Percentiles rank a stretch among this genome's conserved stretches.
Conservation (phyloP, 2,797 vertebrate genomes). For the Coregonus suidteri region DNA sequence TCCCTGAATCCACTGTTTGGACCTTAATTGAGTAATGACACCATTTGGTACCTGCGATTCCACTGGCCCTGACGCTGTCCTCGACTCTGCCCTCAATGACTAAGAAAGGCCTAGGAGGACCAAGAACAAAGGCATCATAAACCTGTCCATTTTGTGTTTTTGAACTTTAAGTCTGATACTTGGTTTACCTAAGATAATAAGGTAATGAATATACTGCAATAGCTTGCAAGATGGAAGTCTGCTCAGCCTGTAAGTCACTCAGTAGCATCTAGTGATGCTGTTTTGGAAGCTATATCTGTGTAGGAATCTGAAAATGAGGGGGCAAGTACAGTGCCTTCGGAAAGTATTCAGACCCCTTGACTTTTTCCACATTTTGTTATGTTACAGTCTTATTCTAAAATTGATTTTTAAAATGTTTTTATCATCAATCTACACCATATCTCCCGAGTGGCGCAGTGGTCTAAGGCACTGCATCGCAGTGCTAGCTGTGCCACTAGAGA, state of each 20-base stretch:
- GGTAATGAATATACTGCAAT: not conserved
- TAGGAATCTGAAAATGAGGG: conserved; percentile 1
- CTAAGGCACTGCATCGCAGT: too few species aligned
- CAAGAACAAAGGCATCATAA: not conserved
- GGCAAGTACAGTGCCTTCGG: not conserved
- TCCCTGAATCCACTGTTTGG: conserved; percentile 78
- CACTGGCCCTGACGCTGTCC: conserved; percentile 73
- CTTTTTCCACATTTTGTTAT: too few species aligned
- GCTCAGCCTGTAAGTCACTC: not conserved
- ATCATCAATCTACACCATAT: too few species aligned
- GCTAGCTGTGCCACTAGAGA: too few species aligned
- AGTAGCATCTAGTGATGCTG: conserved; percentile 24
- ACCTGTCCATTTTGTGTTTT: not conserved
- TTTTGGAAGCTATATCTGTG: conserved; percentile 17
- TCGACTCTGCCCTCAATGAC: not conserved
- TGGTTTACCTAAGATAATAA: not conserved
- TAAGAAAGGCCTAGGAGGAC: not conserved
- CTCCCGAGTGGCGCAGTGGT: too few species aligned
- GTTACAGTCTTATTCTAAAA: too few species aligned
- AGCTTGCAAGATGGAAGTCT: not conserved
- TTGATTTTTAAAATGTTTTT: too few species aligned
- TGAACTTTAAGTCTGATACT: conserved; percentile 1
- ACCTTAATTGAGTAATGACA: conserved; percentile 77
- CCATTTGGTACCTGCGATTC: conserved; percentile 76
- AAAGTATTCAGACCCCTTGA: too few species aligned